These are phyloP conservation scores for Limnephilus lunatus DNA, from an alignment of 2,888 invertebrate genomes.

Conservation along the genomic window DNA sequence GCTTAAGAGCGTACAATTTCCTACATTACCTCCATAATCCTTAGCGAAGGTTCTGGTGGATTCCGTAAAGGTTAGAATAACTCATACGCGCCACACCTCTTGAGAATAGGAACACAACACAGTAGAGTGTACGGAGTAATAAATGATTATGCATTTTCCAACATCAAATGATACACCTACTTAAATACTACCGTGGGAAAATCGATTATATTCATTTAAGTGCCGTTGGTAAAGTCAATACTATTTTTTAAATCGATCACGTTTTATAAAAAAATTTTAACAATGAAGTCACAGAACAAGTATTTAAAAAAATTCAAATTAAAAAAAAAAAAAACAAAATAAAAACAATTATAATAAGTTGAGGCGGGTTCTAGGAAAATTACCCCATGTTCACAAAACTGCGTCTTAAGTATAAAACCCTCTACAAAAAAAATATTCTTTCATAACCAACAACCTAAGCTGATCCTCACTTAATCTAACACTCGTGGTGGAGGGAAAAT, in stretches of 20 bases:
- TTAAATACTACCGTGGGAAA: not conserved
- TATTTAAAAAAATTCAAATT: too few relatives aligned
- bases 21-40: not conserved
- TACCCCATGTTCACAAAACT: too few relatives aligned
- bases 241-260: not conserved
- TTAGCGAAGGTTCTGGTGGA: not conserved
- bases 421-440: too few relatives aligned
- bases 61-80: not conserved
- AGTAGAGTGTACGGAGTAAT: not conserved
- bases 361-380: too few relatives aligned
- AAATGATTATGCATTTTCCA: not conserved
- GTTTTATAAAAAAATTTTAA: too few relatives aligned
- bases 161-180: not conserved
- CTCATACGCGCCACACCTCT: not conserved
- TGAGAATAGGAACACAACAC: not conserved
- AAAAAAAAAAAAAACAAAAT: too few relatives aligned
- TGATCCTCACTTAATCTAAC: too few relatives aligned
- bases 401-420: too few relatives aligned
- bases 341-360: too few relatives aligned
- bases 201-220: not conserved
- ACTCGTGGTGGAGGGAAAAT: too few relatives aligned
- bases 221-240: not conserved
- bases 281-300: too few relatives aligned
- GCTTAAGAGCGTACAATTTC: not conserved
- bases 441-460: too few relatives aligned